Base-by-base conservation (phyloP, 2,888 invertebrate species). In the Nasonovia ribisnigri region DNA sequence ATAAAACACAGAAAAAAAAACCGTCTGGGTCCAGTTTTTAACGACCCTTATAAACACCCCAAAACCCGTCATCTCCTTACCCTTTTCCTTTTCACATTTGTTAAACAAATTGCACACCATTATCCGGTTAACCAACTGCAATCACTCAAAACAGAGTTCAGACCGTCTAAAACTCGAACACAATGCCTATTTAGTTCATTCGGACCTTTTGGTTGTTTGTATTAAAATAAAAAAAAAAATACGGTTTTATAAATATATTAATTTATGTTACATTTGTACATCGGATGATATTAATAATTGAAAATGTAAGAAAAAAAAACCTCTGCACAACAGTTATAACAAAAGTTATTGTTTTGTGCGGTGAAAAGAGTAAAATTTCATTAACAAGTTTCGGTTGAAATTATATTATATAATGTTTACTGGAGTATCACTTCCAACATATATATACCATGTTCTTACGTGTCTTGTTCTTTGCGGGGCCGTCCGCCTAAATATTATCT, bases 41-140 rank as follows among this genome's bases (percentile, higher is more conserved):
- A 90, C 93, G 90, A 93, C 93, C 93, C 60, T 90, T 93, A 90
- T 93, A 84, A 93, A 90, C 90, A 90, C 84, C 92, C 84, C 84
- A 84, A 89, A 93, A 57, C 84, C 77, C 88, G 29, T 90, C 48
- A 48, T 92, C 84, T 89, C 48, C 88, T 93, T 93, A 84, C 89
- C 89, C 84, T 88, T 93, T 77, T 92, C 54, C 92, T 84, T 92
- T 92, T 89, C 51, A 88, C 88, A 43, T 84, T 86, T 48, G 86
- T 86, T 84, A 92, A 93, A 93, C 92, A 88, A 88, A 92, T 92
- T 43, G 42, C 51, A 42, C 29, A 51, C 46, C 60, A 60, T 84
- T 60, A 29, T 87, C 43, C n/a, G 89, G 92, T 92, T 92, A 89
- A 93, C 92, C 92, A 57, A 88, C 86, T 46, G 57, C 92, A 88